These are phyloP conservation scores for Calliopum simillimum DNA, from an alignment of 2,888 invertebrate genomes.

Conservation along the genomic window DNA sequence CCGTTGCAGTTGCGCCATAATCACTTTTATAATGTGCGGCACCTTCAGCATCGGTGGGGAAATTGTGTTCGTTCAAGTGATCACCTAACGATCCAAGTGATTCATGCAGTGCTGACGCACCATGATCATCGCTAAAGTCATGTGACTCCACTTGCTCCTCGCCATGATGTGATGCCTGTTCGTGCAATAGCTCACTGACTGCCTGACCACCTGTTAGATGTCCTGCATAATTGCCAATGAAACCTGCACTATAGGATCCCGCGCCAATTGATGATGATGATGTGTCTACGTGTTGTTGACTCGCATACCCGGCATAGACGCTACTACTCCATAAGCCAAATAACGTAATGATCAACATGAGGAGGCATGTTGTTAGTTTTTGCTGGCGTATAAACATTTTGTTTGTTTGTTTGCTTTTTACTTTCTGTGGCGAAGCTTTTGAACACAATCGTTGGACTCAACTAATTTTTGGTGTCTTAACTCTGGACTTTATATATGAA, in stretches of 20 bases:
- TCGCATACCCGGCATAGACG: conserved; percentile 9
- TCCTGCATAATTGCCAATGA: conserved; percentile 54
- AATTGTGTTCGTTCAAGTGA: conserved; percentile 54
- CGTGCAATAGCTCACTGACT: conserved; percentile 48
- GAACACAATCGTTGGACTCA: conserved; percentile 23
- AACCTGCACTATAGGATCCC: conserved; percentile 49
- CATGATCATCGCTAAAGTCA: conserved; percentile 47
- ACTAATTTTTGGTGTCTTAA: conserved; percentile 26
- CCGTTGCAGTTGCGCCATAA: conserved; percentile 31
- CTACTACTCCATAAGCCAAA: not conserved
- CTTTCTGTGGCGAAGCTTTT: not conserved
- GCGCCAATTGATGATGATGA: conserved; percentile 45
- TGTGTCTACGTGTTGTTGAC: not conserved
- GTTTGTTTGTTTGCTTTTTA: not conserved
- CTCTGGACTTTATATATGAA: conserved; percentile 28
- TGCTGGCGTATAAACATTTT: conserved; percentile 10
- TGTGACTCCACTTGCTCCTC: conserved; percentile 41
- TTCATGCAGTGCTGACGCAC: conserved; percentile 47
- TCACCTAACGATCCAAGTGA: conserved; percentile 55
- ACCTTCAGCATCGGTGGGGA: conserved; percentile 54
- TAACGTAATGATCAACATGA: not conserved
- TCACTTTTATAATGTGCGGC: conserved; percentile 41
- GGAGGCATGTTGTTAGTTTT: conserved; percentile 1
- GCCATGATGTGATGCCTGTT: conserved; percentile 17
- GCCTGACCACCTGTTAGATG: conserved; percentile 51